Evolutionary conservation across 1,140 invertebrate genomes (phyloP).

Genomic region (Bombus confusus): DNA sequence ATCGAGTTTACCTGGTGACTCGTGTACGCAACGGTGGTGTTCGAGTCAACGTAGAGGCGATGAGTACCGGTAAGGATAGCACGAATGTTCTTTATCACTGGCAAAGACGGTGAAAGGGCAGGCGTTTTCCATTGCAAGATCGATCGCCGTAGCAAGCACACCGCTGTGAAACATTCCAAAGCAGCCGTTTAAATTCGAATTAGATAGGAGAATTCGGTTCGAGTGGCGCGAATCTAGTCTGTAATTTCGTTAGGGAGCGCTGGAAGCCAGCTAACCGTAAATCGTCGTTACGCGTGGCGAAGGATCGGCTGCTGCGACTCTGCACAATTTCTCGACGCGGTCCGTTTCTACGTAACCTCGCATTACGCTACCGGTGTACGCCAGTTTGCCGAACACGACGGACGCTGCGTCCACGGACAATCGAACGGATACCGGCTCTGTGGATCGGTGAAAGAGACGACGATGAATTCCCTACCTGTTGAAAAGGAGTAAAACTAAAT

Average conservation of each 20-base stretch:
- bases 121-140: too few relatives aligned
- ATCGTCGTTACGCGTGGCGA: background rate
- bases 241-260: constrained; percentile 21
- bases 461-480: constrained; percentile 32
- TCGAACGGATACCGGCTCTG: background rate
- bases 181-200: constrained; percentile 24
- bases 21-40: too few relatives aligned
- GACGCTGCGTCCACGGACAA: background rate
- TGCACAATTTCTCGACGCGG: background rate
- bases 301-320: background rate
- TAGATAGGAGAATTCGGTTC: background rate
- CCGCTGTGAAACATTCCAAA: background rate
- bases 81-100: background rate
- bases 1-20: too few relatives aligned
- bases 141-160: background rate
- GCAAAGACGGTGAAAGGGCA: too few relatives aligned
- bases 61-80: too few relatives aligned
- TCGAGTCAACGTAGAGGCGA: too few relatives aligned
- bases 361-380: background rate
- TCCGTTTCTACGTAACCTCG: background rate
- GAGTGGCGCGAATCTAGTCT: constrained; percentile 23
- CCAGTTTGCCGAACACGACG: background rate
- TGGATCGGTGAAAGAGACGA: background rate
- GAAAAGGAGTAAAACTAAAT: constrained; percentile 17
- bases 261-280: background rate